phyloP scores from a whole-genome alignment of 1,140 invertebrate species.

The Dufourea novaeangliae region DNA sequence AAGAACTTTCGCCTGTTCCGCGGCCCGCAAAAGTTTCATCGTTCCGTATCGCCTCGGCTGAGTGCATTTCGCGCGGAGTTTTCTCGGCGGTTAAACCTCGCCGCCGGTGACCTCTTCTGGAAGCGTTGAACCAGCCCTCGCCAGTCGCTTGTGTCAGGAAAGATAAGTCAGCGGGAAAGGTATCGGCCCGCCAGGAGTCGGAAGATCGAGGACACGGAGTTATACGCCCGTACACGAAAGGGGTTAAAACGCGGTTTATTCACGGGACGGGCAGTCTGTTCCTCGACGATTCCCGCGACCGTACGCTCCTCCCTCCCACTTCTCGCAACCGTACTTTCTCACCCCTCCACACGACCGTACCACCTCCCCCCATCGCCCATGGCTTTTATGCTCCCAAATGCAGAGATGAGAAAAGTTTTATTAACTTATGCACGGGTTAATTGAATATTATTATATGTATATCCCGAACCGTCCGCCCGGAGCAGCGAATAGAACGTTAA shows the following conservation, averaged over 20 bases:
- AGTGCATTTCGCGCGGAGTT: slow-evolving; percentile 4
- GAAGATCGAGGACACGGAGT: slow-evolving; percentile 9
- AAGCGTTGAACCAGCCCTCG: slow-evolving; percentile 14
- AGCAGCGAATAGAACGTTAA: background rate
- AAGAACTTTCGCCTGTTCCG: slow-evolving; percentile 1
- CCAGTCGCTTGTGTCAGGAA: background rate
- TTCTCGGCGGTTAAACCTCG: background rate
- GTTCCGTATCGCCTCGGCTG: background rate
- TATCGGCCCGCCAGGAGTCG: background rate
- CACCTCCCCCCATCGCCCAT: background rate
- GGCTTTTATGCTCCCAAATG: background rate
- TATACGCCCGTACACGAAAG: background rate
- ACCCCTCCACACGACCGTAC: too few species aligned
- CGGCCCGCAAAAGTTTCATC: slow-evolving; percentile 11
- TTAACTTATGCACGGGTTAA: slow-evolving; percentile 22
- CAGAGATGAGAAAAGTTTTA: slow-evolving; percentile 34
- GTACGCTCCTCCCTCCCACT: too few species aligned
- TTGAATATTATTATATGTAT: slow-evolving; percentile 16
- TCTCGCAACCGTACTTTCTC: too few species aligned
- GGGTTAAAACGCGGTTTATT: slow-evolving; percentile 13
- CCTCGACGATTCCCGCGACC: background rate
- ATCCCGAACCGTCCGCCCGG: background rate
- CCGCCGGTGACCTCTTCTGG: background rate
- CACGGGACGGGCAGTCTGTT: too few species aligned
- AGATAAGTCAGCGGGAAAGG: slow-evolving; percentile 1